Base-by-base conservation (phyloP, 2,888 invertebrate genomes). In the Dolichomitus sp. region DNA sequence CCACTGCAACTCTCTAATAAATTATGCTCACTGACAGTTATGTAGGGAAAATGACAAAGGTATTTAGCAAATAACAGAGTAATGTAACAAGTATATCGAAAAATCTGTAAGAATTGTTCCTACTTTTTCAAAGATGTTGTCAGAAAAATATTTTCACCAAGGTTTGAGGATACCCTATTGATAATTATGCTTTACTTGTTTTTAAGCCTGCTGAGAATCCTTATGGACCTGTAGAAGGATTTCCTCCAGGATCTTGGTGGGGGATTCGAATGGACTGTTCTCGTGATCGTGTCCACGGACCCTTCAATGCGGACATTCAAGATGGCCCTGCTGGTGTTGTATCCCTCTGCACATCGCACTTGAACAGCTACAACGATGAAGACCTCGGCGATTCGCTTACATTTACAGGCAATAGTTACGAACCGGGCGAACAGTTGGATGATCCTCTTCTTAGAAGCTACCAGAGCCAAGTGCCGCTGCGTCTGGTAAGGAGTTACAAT, bases 211-310 rank as follows among this genome's bases (percentile, higher is more conserved):
- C 70, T 40, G 89, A 85, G 14, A 84, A 86, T 33, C 85, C 83
- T 6, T 93, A 93, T 59, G 93, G 93, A 3, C 89, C 90, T 0
- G 69, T 93, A 19, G 54, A 85, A 6, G 88, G 87, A 48, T 91
- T 90, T 80, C 88, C 90, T 61, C 81, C 91, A 0, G 93, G 93
- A 45, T 90, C 90, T 1, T 93, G 93, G 93, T 93, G 93, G 93
- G 93, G 93, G 23, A 92, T 93, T 61, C 91, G 92, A 27, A 91
- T 93, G 90, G 93, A 93, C 72, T 93, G 93, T 73, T 90, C 93
- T 0, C 87, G 92, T n/a, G 92, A 92, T 66, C 85, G 87, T 9
- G 88, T 93, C 30, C 93, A 93, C 50, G 87, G 86, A 66, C 92
- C 93, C 0, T 92, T 93, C 23, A 84, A 90, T 50, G 85, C 86